Percentiles rank a stretch among this genome's conserved stretches.
Conservation (phyloP, 1,140 invertebrate genomes). For the Diachasma alloeum region DNA sequence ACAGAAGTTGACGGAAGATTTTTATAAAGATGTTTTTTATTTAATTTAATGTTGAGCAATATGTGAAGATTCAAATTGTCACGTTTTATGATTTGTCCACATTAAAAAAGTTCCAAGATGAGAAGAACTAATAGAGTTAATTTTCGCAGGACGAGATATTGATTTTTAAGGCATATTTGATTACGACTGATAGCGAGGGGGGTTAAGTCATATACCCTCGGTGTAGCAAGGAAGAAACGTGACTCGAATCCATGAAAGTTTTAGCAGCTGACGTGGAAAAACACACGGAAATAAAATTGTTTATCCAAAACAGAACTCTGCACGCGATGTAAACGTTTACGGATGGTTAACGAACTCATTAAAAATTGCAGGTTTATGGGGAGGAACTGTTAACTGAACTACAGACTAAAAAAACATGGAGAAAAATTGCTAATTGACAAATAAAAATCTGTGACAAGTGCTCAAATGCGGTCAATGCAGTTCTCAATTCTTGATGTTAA, state of each 20-base stretch:
- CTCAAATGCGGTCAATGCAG: no score
- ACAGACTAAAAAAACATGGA: neutral
- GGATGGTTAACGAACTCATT: neutral
- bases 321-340: neutral
- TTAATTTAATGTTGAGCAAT: neutral
- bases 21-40: no score
- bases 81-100: neutral
- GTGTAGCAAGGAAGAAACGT: neutral
- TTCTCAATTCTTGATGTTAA: no score
- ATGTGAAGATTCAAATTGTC: neutral
- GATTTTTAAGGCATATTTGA: neutral
- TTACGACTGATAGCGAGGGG: constrained; percentile 4
- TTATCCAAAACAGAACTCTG: neutral
- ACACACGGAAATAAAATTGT: constrained; percentile 1
- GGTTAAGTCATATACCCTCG: neutral
- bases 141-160: neutral
- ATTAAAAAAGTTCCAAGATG: neutral
- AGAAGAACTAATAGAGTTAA: neutral
- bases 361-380: neutral
- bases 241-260: neutral
- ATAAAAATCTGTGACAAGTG: neutral
- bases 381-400: neutral
- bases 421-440: neutral
- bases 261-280: neutral
- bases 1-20: no score